Conservation (phyloP, 1,140 invertebrate species). For the Cotesia typhae region DNA sequence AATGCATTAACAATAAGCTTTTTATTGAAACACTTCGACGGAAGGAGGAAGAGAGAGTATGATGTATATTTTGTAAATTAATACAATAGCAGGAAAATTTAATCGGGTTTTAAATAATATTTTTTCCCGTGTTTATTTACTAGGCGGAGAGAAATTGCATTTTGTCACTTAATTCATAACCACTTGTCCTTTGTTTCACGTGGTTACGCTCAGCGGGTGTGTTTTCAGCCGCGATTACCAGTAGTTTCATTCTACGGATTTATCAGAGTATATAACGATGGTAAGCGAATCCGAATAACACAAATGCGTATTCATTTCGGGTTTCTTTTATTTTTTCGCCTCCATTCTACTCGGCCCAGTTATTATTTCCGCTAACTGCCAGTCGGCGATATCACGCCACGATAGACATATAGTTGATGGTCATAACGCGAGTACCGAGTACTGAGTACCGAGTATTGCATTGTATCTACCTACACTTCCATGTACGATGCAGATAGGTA, state of each 20-base stretch:
- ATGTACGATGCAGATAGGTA: conserved; percentile 12
- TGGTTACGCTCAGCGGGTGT: conserved; percentile 10
- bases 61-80: too few species aligned
- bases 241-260: conserved; percentile 45
- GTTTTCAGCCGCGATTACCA: conserved; percentile 45
- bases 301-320: conserved; percentile 21
- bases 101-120: too few species aligned
- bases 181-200: conserved; percentile 29
- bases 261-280: conserved; percentile 44
- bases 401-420: conserved; percentile 30
- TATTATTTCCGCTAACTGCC: conserved; percentile 41
- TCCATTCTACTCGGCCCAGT: conserved; percentile 29
- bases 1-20: too few species aligned
- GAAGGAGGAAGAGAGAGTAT: too few species aligned
- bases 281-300: neutral
- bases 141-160: neutral
- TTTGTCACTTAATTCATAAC: conserved; percentile 7
- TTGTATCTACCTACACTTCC: conserved; percentile 9
- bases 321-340: conserved; percentile 29
- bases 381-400: conserved; percentile 48
- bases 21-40: too few species aligned
- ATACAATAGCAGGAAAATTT: too few species aligned
- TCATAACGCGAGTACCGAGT: conserved; percentile 12
- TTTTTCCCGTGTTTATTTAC: neutral
- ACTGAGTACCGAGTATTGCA: neutral